Percentiles rank a stretch among this genome's conserved stretches.
These are phyloP conservation scores for Aethina tumida DNA, from an alignment of 1,140 invertebrate genomes.

Conservation along the genomic window DNA sequence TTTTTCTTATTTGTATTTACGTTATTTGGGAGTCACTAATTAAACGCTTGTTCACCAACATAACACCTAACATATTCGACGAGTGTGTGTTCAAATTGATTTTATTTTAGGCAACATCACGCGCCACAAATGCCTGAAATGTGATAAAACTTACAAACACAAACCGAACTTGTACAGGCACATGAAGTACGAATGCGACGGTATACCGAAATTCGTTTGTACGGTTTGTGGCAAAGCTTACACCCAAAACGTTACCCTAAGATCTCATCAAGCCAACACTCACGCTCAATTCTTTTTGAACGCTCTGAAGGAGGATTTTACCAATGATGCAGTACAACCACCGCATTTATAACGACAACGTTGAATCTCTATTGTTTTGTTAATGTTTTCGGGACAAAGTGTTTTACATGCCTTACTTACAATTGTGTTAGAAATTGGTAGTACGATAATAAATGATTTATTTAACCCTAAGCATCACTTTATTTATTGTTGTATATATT, in stretches of 20 bases:
- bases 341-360: no score
- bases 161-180: slow-evolving; percentile 48
- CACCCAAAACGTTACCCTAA: slow-evolving; percentile 24
- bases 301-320: no score
- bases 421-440: no score
- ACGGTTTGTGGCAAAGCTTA: slow-evolving; percentile 31
- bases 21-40: neutral
- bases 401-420: no score
- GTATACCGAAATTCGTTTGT: slow-evolving; percentile 22
- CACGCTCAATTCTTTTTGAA: slow-evolving; percentile 10
- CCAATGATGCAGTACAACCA: no score
- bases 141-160: slow-evolving; percentile 47
- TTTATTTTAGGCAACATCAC: slow-evolving; percentile 4
- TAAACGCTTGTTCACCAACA: neutral
- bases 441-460: no score
- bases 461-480: no score
- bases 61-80: slow-evolving; percentile 1
- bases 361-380: no score
- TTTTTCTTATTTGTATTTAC: no score
- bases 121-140: slow-evolving; percentile 28
- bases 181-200: slow-evolving; percentile 51
- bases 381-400: no score
- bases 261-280: slow-evolving; percentile 15
- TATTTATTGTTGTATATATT: no score
- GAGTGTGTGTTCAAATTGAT: neutral